Percentiles rank a stretch among this genome's conserved stretches.
phyloP scores from a whole-genome alignment of 1,140 invertebrate genomes.

The Whitmania pigra region DNA sequence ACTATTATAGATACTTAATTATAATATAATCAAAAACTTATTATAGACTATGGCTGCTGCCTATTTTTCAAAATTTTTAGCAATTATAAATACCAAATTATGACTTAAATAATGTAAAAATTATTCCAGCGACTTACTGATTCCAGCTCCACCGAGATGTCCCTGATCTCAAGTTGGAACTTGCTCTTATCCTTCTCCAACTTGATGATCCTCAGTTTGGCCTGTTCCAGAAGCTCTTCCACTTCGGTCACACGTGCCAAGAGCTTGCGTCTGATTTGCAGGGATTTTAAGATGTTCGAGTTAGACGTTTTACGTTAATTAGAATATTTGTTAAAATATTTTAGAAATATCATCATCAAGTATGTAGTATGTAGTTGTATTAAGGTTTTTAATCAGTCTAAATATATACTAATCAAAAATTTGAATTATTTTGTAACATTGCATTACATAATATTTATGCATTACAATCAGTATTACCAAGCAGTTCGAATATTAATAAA shows the following conservation, averaged over 20 bases:
- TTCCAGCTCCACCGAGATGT: constrained; percentile 41
- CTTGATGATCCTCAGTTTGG: constrained; percentile 32
- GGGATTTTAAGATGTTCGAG: neutral
- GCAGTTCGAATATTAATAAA: neutral
- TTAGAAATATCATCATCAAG: too few species aligned
- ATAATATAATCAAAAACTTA: neutral
- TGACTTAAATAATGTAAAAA: constrained; percentile 1
- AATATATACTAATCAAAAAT: too few species aligned
- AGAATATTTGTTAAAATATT: neutral
- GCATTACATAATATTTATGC: too few species aligned
- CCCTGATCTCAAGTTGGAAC: constrained; percentile 37
- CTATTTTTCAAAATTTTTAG: neutral
- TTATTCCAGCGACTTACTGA: constrained; percentile 29
- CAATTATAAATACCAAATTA: neutral
- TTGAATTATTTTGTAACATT: too few species aligned
- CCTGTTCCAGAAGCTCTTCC: constrained; percentile 36
- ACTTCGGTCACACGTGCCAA: constrained; percentile 37
- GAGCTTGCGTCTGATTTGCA: constrained; percentile 34
- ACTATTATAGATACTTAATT: neutral
- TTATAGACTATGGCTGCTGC: neutral
- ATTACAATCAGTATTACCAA: too few species aligned
- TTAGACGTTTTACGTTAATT: neutral
- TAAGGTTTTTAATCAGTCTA: neutral
- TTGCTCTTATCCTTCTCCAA: constrained; percentile 41
- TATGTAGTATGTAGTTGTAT: neutral